These are phyloP conservation scores for Eurystomus glaucurus DNA, from an alignment of 2,797 vertebrate species.

Conservation along the genomic window DNA sequence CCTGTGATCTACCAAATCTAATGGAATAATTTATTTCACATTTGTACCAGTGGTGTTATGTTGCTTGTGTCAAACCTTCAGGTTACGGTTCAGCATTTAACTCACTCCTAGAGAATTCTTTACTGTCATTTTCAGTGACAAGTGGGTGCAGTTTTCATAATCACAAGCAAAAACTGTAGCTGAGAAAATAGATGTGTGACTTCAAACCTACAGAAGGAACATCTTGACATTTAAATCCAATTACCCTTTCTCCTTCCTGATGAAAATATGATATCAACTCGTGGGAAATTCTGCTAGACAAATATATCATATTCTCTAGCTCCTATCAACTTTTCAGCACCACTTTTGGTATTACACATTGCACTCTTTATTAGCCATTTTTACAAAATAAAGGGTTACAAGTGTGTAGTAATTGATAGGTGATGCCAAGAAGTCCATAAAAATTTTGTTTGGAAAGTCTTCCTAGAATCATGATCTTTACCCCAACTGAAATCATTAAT, in stretches of 20 bases:
- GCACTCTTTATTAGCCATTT: constrained; percentile 3
- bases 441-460: constrained; percentile 33
- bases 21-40: neutral
- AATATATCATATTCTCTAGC: constrained; percentile 64
- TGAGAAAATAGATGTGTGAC: constrained; percentile 80
- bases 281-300: constrained; percentile 71
- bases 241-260: constrained; percentile 84
- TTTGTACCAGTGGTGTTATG: neutral
- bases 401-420: neutral
- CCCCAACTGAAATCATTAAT: constrained; percentile 52
- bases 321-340: constrained; percentile 41
- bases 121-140: constrained; percentile 58
- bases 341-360: neutral
- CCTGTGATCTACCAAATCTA: neutral
- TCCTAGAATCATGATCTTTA: constrained; percentile 14
- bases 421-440: neutral
- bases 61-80: neutral
- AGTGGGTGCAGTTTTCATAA: constrained; percentile 76
- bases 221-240: constrained; percentile 90
- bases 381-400: constrained; percentile 3
- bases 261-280: constrained; percentile 77
- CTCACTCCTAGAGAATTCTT: constrained; percentile 34
- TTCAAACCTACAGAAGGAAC: constrained; percentile 76
- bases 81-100: constrained; percentile 47
- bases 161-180: constrained; percentile 64